Conservation (phyloP, 2,113 vertebrate genomes). For the Catharus fuscescens region DNA sequence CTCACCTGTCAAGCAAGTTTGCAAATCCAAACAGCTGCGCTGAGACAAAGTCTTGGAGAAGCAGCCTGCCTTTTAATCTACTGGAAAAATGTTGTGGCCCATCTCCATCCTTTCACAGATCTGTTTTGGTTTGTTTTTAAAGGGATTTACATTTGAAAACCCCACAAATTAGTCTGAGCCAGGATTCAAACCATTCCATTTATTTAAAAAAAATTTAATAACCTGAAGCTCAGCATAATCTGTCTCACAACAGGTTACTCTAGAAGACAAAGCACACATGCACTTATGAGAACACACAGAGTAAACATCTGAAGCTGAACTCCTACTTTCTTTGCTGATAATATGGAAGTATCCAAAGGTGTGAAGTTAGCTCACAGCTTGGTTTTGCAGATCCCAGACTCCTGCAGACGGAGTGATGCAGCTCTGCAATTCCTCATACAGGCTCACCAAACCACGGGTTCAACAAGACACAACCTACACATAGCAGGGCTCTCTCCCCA, state of each 20-base stretch:
- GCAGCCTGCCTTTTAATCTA: background rate
- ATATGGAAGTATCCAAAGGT: too few relatives aligned
- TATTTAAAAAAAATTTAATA: background rate
- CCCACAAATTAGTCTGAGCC: background rate
- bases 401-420: accelerated
- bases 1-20: background rate
- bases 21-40: background rate
- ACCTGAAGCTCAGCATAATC: background rate
- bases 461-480: background rate
- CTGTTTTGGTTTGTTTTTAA: background rate
- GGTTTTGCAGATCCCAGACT: background rate
- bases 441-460: accelerated
- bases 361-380: background rate
- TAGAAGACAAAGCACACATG: accelerated
- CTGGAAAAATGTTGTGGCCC: background rate
- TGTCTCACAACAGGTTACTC: background rate
- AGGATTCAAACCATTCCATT: background rate
- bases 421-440: background rate
- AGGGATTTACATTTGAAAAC: background rate
- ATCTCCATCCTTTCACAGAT: background rate
- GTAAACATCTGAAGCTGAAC: accelerated
- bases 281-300: accelerated
- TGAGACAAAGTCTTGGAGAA: background rate
- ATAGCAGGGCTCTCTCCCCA: background rate
- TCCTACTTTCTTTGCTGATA: background rate